Evolutionary conservation across 2,113 vertebrate genomes (phyloP).

Genomic region (Scolopax mira): DNA sequence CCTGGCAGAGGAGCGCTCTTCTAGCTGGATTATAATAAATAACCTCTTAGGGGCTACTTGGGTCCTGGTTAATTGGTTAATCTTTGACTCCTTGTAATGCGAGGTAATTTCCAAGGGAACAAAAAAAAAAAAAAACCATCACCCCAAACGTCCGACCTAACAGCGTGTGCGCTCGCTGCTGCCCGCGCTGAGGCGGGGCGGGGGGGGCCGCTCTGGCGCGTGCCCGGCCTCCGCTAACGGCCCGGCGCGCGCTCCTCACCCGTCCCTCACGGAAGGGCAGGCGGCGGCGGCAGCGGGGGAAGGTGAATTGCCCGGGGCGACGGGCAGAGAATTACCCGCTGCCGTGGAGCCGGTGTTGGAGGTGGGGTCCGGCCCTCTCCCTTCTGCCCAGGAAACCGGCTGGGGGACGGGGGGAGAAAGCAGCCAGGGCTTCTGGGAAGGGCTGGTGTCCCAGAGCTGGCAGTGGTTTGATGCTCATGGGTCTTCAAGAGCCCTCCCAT

Average conservation of each 20-base stretch:
- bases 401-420: too few species aligned
- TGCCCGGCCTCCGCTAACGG: too few species aligned
- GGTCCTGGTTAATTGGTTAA: not conserved
- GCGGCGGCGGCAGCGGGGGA: too few species aligned
- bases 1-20: not conserved
- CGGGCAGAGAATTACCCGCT: accelerated
- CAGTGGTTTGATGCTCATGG: accelerated
- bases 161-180: accelerated
- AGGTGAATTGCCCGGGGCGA: not conserved
- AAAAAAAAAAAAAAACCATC: not conserved
- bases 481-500: accelerated
- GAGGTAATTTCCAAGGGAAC: too few species aligned
- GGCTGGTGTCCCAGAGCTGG: not conserved
- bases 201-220: too few species aligned
- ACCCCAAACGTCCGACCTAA: too few species aligned
- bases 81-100: not conserved
- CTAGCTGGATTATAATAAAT: too few species aligned
- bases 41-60: too few species aligned
- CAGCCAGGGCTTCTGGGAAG: not conserved
- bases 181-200: too few species aligned
- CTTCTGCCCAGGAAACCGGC: not conserved
- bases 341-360: not conserved
- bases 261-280: too few species aligned
- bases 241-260: too few species aligned
- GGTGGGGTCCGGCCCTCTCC: not conserved